Evolutionary conservation across 2,888 invertebrate genomes (phyloP).

Genomic region (Tholera decimalis): DNA sequence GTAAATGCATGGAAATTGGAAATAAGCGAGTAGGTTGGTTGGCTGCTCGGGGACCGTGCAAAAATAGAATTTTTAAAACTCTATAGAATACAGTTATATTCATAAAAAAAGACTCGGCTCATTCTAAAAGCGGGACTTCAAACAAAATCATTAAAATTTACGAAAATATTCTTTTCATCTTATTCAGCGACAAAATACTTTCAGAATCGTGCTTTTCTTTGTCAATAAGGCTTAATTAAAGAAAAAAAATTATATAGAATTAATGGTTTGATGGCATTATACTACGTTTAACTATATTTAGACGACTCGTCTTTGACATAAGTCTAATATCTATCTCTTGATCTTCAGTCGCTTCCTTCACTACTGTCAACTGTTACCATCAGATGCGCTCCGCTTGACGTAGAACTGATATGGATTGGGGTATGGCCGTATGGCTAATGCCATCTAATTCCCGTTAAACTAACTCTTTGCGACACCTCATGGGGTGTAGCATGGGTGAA

Average conservation of each 20-base stretch:
- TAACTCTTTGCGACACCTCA: too few relatives aligned
- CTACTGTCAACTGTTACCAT: too few relatives aligned
- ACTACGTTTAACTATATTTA: too few relatives aligned
- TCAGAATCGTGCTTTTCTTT: background rate
- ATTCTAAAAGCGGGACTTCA: conserved; percentile 13
- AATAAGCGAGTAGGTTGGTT: conserved; percentile 2
- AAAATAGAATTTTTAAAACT: conserved; percentile 50
- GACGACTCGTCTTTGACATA: background rate
- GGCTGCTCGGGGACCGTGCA: background rate
- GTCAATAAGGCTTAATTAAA: conserved; percentile 18
- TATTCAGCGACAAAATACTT: conserved; percentile 8
- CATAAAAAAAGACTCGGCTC: conserved; percentile 27
- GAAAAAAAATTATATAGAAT: too few relatives aligned
- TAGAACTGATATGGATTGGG: too few relatives aligned
- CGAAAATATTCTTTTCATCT: background rate
- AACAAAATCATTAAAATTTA: conserved; percentile 33
- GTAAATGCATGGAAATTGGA: conserved; percentile 27
- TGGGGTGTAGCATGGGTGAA: too few relatives aligned
- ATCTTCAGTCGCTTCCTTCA: too few relatives aligned
- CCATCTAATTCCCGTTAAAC: too few relatives aligned
- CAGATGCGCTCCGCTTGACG: too few relatives aligned
- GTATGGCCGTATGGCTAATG: too few relatives aligned
- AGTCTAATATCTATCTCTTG: too few relatives aligned
- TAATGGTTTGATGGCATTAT: too few relatives aligned
- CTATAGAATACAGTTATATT: conserved; percentile 47